Base-by-base conservation (phyloP, 2,797 vertebrate genomes). In the Enteromius anoplus region DNA sequence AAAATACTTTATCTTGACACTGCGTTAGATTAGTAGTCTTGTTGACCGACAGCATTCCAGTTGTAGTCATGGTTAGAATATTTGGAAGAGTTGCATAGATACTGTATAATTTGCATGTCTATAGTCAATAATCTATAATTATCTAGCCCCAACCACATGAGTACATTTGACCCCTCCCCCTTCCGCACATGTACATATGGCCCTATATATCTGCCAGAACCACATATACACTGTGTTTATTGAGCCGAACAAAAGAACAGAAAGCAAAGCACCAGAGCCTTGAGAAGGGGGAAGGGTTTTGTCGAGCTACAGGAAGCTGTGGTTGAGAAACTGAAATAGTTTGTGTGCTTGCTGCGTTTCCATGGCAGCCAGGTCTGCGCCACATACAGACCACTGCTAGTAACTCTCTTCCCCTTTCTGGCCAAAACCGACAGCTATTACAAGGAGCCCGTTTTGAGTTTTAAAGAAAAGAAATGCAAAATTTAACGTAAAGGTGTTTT, bases 241-340 rank as follows among this genome's bases (percentile, higher is more conserved):
- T 34, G 69, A 84, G 75, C 42, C 62, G 65, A 87, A 87, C 66
- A 81, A 80, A 82, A 87, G 73, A 82, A 85, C 53, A 78, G 77
- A 87, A 87, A 86, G 47, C 64, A 84, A 78, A 83, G 37, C 65
- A 11, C 80, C 75, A 75, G 85, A 75, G 75, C 45, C 11, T 34
- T 58, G 47, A 72, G 55, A 51, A 51, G 10, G 53, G 64, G 88
- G 62, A 42, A 53, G 17, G 37, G 64, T 89, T 89, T 49, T 81
- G 84, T 82, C 73, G 58, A 64, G 45, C 45, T 47, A 92, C 91
- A 95, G 96, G 96, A 97, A 97, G 92, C 91, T 91, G 95, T 87
- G 95, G 96, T 96, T 95, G 93, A 82, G 88, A 89, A 88, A 87
- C 90, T 86, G 75, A 94, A 95, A 94, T 92, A 91, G 89, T 90